Percentiles rank a stretch among this genome's conserved stretches.
Evolutionary conservation across 1,140 invertebrate genomes (phyloP).

Genomic region (Ceratina japonica): DNA sequence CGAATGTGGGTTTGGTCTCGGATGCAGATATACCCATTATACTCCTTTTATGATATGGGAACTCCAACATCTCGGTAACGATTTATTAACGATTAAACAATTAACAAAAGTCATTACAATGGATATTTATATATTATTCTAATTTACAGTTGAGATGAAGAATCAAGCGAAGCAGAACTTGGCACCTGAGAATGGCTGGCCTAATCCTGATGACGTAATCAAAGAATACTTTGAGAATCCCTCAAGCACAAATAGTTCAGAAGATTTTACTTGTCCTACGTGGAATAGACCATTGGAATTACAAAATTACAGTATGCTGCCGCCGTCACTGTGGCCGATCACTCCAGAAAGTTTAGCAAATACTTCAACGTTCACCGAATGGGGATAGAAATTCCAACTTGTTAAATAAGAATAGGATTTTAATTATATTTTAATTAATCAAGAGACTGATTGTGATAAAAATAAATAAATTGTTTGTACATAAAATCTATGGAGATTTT

Average conservation of each 20-base stretch:
- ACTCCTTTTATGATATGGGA: slow-evolving; percentile 80
- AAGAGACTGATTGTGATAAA: no score
- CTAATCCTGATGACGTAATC: slow-evolving; percentile 63
- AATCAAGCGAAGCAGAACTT: slow-evolving; percentile 19
- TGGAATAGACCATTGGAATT: slow-evolving; percentile 81
- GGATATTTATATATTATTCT: slow-evolving; percentile 5
- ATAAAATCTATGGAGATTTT: neutral
- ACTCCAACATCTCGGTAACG: slow-evolving; percentile 80
- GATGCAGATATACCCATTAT: slow-evolving; percentile 84
- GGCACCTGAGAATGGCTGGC: slow-evolving; percentile 37
- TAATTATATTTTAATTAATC: no score
- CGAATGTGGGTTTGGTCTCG: slow-evolving; percentile 82
- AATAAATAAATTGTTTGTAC: neutral
- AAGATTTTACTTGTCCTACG: slow-evolving; percentile 60
- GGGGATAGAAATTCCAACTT: slow-evolving; percentile 73
- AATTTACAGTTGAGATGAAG: slow-evolving; percentile 64
- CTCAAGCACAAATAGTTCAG: slow-evolving; percentile 30
- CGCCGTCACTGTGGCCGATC: slow-evolving; percentile 82
- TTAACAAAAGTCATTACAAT: neutral
- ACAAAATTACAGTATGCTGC: slow-evolving; percentile 79
- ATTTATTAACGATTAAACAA: slow-evolving; percentile 26
- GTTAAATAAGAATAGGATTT: neutral
- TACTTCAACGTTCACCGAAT: slow-evolving; percentile 76
- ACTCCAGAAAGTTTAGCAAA: slow-evolving; percentile 79
- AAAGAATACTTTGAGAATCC: slow-evolving; percentile 68